phyloP scores from a whole-genome alignment of 2,797 vertebrate species.

The Limosa lapponica region DNA sequence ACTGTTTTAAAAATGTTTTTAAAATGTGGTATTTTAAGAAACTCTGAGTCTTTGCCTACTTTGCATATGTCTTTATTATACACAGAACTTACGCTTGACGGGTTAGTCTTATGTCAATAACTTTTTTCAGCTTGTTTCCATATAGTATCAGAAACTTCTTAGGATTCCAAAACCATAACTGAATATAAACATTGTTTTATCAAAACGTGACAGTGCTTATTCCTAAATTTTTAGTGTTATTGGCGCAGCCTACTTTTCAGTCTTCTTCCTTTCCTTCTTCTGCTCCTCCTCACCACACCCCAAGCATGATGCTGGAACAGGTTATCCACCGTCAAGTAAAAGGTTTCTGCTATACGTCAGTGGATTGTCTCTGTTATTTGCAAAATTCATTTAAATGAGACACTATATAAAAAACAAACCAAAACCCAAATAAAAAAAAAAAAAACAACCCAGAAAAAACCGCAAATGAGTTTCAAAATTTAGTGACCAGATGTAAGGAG shows the following conservation, averaged over 20 bases:
- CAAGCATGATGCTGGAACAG: neutral
- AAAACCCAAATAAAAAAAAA: neutral
- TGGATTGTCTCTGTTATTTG: neutral
- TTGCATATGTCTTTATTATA: neutral
- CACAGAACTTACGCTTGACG: neutral
- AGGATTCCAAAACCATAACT: neutral
- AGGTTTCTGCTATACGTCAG: neutral
- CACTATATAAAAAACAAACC: neutral
- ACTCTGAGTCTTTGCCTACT: neutral
- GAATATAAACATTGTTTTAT: neutral
- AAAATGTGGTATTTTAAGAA: neutral
- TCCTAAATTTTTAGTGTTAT: neutral
- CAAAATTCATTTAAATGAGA: neutral
- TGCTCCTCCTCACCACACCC: fast-evolving
- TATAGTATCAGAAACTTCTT: neutral
- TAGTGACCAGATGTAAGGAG: neutral
- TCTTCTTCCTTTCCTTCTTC: neutral
- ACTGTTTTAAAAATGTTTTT: neutral
- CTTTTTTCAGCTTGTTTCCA: neutral
- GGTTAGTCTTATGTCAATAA: neutral
- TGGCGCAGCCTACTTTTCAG: neutral
- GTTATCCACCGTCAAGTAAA: neutral
- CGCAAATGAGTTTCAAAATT: neutral
- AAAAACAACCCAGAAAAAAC: neutral
- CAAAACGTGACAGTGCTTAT: neutral